Percentiles rank a stretch among this genome's conserved stretches.
Evolutionary conservation across 2,888 invertebrate genomes (phyloP).

Genomic region (Matsumyia berberina): DNA sequence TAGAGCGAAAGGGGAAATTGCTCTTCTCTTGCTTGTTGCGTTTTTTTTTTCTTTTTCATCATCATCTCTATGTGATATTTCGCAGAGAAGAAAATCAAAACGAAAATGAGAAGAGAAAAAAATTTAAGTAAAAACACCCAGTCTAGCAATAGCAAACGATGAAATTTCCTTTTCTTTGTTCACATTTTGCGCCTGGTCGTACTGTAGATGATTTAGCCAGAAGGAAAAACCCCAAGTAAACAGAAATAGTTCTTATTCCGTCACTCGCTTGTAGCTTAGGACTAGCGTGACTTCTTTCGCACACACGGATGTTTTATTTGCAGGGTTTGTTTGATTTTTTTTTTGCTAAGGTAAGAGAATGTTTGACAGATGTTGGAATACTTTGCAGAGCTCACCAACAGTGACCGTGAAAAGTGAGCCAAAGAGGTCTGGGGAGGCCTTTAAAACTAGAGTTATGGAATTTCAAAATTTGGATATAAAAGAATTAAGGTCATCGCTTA

Average conservation of each 20-base stretch:
- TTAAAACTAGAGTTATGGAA: no score
- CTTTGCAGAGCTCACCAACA: conserved; percentile 29
- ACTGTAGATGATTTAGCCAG: conserved; percentile 48
- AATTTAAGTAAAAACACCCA: conserved; percentile 19
- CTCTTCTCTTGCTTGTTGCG: conserved; percentile 67
- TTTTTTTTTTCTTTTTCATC: conserved; percentile 50
- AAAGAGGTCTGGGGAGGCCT: no score
- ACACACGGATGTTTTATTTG: conserved; percentile 40
- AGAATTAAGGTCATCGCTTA: no score
- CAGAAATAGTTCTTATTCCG: conserved; percentile 58
- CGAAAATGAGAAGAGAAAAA: conserved; percentile 25
- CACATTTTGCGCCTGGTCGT: conserved; percentile 64
- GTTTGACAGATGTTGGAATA: conserved; percentile 53
- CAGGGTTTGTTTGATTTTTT: conserved; percentile 62
- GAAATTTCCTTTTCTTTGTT: conserved; percentile 75
- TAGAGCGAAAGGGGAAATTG: conserved; percentile 69
- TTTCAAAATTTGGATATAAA: no score
- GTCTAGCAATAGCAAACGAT: conserved; percentile 58
- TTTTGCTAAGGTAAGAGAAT: conserved; percentile 20
- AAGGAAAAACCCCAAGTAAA: conserved; percentile 74
- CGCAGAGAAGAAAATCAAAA: conserved; percentile 34
- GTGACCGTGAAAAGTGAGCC: conserved; percentile 60
- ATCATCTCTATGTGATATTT: conserved; percentile 39
- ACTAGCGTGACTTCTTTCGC: conserved; percentile 29
- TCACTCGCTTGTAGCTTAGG: conserved; percentile 47